Evolutionary conservation across 2,113 vertebrate species (phyloP), one percentile per base, ranked within the genome.

Genomic region (Strix uralensis): DNA sequence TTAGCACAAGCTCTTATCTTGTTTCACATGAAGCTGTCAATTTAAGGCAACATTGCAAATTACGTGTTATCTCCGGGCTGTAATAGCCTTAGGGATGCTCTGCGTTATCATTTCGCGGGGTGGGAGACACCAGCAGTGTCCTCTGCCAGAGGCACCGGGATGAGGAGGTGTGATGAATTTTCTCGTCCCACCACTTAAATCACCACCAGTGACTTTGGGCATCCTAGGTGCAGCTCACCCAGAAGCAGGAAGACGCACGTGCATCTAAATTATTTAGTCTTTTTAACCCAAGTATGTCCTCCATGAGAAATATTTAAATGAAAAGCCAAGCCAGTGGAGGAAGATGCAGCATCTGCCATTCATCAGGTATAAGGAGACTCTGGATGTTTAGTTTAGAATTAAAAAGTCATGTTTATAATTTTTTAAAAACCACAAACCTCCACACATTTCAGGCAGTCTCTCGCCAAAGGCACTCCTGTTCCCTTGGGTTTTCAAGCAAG

Each of bases 71-170:
- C 92, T 79, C 21, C 3, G 0, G 65, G 73, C 83, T 61, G 70
- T 30, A 32, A 89, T 55, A 73, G 91, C 92, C 22, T 19, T 1
- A 6, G 83, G 80, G 80, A 81, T 49, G 72, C 80, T 83, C 47
- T 6, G 44, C 1, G 1, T 29, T 72, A 7, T 26, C 72, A 3
- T 40, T n/a, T 16, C 1, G 1, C 5, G 2, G 5, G 38, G 26
- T 3, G 42, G 72, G 51, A 57, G 20, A n/a, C 15, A 12, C 46
- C 51, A 7, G 63, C 57, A 11, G n/a, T 20, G 21, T 72, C 54
- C 79, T 57, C 58, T 91, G 57, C 17, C 42, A 5, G 81, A 32
- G 91, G 36, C 46, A 10, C 23, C 0, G 1, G 19, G 3, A 17
- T 8, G 25, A 26, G 69, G 27, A 54, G 30, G 2, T 23, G 80